Evolutionary conservation across 2,888 invertebrate genomes (phyloP).

Genomic region (Stratiomys singularior): DNA sequence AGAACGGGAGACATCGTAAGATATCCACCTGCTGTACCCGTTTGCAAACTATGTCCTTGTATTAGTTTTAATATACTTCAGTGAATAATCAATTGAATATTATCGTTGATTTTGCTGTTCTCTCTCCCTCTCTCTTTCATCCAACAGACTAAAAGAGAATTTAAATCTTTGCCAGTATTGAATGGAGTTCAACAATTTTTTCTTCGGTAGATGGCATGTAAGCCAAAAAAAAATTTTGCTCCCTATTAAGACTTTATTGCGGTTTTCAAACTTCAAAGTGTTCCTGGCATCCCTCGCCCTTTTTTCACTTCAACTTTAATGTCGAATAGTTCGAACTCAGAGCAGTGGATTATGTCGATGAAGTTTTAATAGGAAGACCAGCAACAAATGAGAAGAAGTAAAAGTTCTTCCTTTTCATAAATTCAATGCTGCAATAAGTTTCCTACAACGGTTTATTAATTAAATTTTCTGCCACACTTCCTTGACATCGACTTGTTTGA

Average conservation of each 20-base stretch:
- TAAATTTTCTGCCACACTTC: conserved; percentile 29
- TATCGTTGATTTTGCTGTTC: no score
- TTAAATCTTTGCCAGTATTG: no score
- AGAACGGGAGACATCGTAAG: no score
- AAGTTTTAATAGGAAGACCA: not conserved
- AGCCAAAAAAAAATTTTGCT: not conserved
- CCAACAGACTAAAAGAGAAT: no score
- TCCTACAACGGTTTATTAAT: conserved; percentile 32
- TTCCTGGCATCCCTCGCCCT: not conserved
- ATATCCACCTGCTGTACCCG: no score
- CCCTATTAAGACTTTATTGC: not conserved
- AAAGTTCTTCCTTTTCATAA: conserved; percentile 5
- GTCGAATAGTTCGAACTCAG: not conserved
- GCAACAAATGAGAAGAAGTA: not conserved
- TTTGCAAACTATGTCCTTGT: no score
- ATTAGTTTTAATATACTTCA: no score
- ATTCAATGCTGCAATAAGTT: conserved; percentile 9
- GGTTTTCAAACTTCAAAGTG: not conserved
- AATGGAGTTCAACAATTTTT: no score
- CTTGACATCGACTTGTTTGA: conserved; percentile 15
- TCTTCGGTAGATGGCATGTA: no score
- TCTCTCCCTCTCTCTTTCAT: no score
- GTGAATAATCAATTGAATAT: no score
- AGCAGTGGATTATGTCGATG: not conserved
- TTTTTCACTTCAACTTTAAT: not conserved